Evolutionary conservation across 2,113 vertebrate species (phyloP).

Genomic region (Lonchura striata): DNA sequence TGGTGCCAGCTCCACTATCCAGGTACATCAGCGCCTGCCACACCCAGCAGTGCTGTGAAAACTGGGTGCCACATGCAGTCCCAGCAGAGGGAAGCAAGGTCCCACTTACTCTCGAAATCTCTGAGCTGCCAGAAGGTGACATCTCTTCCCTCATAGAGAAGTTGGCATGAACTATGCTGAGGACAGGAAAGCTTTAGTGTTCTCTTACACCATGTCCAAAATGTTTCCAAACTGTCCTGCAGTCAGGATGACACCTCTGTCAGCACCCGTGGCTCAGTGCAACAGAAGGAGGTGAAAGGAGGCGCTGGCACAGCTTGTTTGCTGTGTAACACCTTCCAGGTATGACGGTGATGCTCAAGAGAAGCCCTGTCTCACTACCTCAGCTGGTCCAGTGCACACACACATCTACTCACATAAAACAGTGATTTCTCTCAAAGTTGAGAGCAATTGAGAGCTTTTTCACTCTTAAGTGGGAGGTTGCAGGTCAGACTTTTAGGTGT

Average conservation of each 20-base stretch:
- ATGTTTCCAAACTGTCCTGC: neutral
- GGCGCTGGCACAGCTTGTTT: neutral
- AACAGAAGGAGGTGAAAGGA: neutral
- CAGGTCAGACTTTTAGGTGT: neutral
- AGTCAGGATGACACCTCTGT: neutral
- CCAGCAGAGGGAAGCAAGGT: accelerated
- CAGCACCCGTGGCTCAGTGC: neutral
- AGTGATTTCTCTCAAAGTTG: neutral
- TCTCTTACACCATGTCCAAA: neutral
- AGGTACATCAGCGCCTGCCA: accelerated
- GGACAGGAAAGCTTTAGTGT: neutral
- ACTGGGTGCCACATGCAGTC: accelerated
- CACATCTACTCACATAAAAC: neutral
- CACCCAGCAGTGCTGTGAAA: neutral
- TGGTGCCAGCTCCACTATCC: neutral
- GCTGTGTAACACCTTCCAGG: neutral
- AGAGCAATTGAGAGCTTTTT: neutral
- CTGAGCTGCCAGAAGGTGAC: neutral
- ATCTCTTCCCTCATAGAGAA: neutral
- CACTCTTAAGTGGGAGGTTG: neutral
- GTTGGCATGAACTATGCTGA: neutral
- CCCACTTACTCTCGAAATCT: neutral
- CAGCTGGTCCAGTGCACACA: neutral
- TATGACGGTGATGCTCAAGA: accelerated
- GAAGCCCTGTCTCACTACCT: neutral